Percentiles rank a stretch among this genome's conserved stretches.
phyloP scores from a whole-genome alignment of 2,113 vertebrate genomes.

The Neopipo cinnamomea region DNA sequence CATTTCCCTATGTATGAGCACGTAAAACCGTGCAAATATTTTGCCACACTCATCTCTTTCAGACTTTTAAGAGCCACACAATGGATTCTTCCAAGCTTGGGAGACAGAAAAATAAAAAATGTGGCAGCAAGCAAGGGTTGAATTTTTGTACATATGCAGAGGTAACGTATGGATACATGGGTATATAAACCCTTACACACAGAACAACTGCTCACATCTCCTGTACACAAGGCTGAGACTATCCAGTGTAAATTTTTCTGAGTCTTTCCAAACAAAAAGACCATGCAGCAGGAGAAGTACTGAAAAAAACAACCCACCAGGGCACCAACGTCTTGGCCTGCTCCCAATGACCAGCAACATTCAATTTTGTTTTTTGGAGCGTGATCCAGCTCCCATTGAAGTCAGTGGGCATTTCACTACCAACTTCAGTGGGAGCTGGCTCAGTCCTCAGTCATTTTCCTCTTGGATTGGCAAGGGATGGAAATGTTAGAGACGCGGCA shows the following conservation, averaged over 20 bases:
- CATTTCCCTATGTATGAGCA: neutral
- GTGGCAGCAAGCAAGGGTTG: neutral
- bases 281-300: neutral
- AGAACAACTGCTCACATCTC: neutral
- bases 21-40: neutral
- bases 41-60: neutral
- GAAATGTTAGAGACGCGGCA: neutral
- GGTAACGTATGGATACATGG: neutral
- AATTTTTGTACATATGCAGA: accelerated
- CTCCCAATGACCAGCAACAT: neutral
- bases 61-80: neutral
- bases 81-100: neutral
- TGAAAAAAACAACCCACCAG: neutral
- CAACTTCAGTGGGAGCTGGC: slow-evolving; percentile 40
- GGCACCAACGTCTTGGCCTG: neutral
- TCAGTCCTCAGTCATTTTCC: slow-evolving; percentile 36
- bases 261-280: neutral
- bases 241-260: neutral
- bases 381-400: slow-evolving; percentile 15
- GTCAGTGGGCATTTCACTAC: slow-evolving; percentile 3
- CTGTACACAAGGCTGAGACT: neutral
- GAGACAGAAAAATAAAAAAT: neutral
- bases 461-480: slow-evolving; percentile 45
- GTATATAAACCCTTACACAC: accelerated
- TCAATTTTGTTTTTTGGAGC: slow-evolving; percentile 46